Evolutionary conservation across 2,797 vertebrate species (phyloP).

Genomic region (Ptychobarbus kaznakovi): DNA sequence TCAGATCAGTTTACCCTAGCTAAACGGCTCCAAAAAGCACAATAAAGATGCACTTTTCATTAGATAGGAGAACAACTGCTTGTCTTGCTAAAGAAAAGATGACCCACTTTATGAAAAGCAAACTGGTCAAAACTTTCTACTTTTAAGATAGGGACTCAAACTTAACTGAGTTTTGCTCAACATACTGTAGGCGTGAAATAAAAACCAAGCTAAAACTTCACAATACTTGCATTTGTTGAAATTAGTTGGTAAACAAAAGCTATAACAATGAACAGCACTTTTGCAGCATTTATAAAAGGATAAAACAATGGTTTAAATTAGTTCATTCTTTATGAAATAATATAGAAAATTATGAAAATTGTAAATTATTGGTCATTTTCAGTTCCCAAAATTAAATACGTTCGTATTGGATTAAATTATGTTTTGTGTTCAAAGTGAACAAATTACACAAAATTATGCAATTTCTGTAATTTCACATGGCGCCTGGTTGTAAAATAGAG

Average conservation of each 20-base stretch:
- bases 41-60: conserved; percentile 13
- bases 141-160: not conserved
- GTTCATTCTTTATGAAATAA: too few relatives aligned
- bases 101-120: not conserved
- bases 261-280: not conserved
- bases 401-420: not conserved
- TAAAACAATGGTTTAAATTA: too few relatives aligned
- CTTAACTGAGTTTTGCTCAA: not conserved
- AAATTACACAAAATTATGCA: not conserved
- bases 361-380: too few relatives aligned
- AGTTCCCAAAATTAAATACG: too few relatives aligned
- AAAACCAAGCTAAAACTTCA: not conserved
- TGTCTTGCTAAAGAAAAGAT: not conserved
- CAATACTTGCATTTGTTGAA: not conserved
- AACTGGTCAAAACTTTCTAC: not conserved
- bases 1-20: conserved; percentile 34
- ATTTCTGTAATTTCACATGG: not conserved
- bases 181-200: not conserved
- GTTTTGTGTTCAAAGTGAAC: not conserved
- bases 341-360: too few relatives aligned
- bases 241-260: not conserved
- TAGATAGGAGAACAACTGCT: not conserved
- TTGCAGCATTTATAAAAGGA: not conserved
- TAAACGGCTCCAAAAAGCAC: not conserved
- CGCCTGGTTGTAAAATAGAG: too few relatives aligned